Conservation (phyloP, 2,888 invertebrate genomes). For the Globia sparganii region DNA sequence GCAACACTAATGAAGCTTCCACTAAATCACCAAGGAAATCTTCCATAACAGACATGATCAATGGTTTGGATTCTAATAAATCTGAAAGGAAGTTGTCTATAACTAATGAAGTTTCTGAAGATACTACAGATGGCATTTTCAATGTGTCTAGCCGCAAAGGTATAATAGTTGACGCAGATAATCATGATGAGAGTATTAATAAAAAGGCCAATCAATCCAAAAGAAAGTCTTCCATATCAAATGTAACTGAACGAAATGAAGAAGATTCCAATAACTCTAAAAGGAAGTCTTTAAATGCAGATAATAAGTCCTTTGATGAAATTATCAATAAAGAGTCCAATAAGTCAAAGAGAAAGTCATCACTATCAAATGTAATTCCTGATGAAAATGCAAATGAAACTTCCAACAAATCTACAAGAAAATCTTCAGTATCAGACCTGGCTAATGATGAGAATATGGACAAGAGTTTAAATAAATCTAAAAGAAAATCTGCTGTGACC, state of each 20-base stretch:
- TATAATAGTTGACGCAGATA: not conserved
- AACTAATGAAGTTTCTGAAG: constrained; percentile 26
- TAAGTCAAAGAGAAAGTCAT: constrained; percentile 54
- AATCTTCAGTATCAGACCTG: constrained; percentile 16
- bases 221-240: constrained; percentile 50
- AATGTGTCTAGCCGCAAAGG: constrained; percentile 23
- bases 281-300: constrained; percentile 22
- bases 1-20: constrained; percentile 10
- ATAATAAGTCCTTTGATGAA: constrained; percentile 30
- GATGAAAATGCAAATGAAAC: constrained; percentile 24
- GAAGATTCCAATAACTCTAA: constrained; percentile 25
- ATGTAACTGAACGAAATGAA: constrained; percentile 23
- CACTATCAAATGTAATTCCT: constrained; percentile 5
- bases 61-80: constrained; percentile 32
- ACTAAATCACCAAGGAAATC: constrained; percentile 56
- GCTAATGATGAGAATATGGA: constrained; percentile 24
- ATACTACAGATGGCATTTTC: constrained; percentile 41
- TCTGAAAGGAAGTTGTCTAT: constrained; percentile 52
- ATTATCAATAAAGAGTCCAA: constrained; percentile 23
- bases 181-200: constrained; percentile 28
- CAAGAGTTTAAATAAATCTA: constrained; percentile 43
- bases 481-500: constrained; percentile 22
- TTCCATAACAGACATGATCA: constrained; percentile 34
- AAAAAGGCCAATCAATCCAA: constrained; percentile 52
- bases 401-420: constrained; percentile 30